Percentiles rank a stretch among this genome's conserved stretches.
Conservation (phyloP, 2,888 invertebrate species). For the Xanthia icteritia region DNA sequence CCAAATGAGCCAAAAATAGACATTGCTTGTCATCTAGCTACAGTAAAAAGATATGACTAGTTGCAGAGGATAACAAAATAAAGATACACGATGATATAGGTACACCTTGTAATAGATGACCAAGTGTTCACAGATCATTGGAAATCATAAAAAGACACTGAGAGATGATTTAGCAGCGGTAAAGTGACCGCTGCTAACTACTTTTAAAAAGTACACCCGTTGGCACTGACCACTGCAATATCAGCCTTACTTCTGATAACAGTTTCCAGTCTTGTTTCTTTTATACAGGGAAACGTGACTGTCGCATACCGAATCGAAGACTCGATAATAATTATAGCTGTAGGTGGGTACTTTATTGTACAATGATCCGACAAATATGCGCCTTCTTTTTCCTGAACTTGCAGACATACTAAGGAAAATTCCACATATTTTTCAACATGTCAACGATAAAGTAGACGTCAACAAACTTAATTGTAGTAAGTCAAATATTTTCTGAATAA, state of each 20-base stretch:
- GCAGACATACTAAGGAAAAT: slow-evolving; percentile 28
- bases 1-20: not conserved
- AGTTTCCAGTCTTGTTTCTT: slow-evolving; percentile 24
- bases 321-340: slow-evolving; percentile 14
- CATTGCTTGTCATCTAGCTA: not conserved
- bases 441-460: not conserved
- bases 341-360: slow-evolving; percentile 25
- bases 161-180: not conserved
- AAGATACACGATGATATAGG: not conserved
- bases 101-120: not conserved
- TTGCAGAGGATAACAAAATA: no score
- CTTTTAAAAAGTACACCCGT: not conserved
- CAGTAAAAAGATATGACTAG: no score
- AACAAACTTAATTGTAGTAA: not conserved
- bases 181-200: no score
- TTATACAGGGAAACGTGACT: slow-evolving; percentile 34
- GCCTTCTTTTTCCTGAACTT: slow-evolving; percentile 32
- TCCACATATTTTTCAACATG: not conserved
- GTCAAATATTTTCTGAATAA: not conserved
- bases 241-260: slow-evolving; percentile 22
- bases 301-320: slow-evolving; percentile 16
- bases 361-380: slow-evolving; percentile 14
- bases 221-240: not conserved
- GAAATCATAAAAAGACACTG: not conserved
- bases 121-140: not conserved